phyloP scores from a whole-genome alignment of 30 jellyfish, hydroid and myxozoan genomes.

The Pseudorhiza aurosa region DNA sequence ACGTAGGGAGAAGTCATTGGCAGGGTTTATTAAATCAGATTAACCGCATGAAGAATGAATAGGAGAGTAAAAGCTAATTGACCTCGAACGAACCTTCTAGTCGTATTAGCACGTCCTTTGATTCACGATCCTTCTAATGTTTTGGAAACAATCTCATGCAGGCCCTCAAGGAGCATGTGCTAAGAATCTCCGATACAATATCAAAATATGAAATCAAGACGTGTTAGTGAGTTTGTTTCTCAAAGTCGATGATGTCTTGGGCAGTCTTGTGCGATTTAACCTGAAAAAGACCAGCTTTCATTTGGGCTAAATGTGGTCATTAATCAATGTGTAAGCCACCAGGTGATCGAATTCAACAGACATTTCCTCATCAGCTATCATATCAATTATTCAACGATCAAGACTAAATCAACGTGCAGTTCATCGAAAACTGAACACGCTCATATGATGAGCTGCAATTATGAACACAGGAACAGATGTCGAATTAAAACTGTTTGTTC shows the following conservation, averaged over 20 bases:
- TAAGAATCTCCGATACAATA: too few relatives aligned
- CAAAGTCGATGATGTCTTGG: not conserved
- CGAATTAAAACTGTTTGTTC: constrained; percentile 48
- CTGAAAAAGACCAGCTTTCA: constrained; percentile 72
- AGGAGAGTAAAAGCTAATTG: too few relatives aligned
- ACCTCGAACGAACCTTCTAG: too few relatives aligned
- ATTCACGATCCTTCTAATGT: too few relatives aligned
- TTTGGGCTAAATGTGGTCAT: constrained; percentile 79
- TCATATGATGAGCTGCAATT: constrained; percentile 26
- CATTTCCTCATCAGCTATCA: constrained; percentile 71
- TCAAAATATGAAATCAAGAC: not conserved
- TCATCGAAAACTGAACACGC: constrained; percentile 53
- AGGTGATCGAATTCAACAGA: constrained; percentile 74
- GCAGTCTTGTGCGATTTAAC: not conserved
- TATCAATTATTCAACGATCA: constrained; percentile 66
- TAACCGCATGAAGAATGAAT: too few relatives aligned
- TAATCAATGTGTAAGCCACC: constrained; percentile 77
- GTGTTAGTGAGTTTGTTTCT: not conserved
- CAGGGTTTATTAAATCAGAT: too few relatives aligned
- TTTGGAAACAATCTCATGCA: too few relatives aligned
- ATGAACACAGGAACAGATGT: constrained; percentile 57
- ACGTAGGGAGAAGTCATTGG: too few relatives aligned
- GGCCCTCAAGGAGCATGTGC: not conserved
- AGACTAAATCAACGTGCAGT: constrained; percentile 71
- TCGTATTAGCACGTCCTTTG: too few relatives aligned